These are phyloP conservation scores for Gerosis bhagava DNA, from an alignment of 2,888 invertebrate genomes.

Conservation along the genomic window DNA sequence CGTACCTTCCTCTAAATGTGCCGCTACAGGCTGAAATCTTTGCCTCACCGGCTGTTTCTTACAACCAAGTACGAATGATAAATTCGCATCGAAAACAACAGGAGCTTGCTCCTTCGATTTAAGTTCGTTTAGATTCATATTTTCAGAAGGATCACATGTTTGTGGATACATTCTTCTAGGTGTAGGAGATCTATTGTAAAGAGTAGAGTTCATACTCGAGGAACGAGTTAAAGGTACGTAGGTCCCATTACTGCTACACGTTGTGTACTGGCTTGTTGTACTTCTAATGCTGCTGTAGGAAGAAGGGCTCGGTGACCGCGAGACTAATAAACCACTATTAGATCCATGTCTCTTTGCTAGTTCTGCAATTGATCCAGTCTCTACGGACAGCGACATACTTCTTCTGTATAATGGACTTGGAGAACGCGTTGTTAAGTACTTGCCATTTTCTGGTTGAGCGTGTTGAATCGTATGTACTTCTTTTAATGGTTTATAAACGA, in stretches of 20 bases:
- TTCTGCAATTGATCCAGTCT: constrained; percentile 76
- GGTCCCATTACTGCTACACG: constrained; percentile 73
- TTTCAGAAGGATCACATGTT: constrained; percentile 66
- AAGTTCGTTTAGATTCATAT: constrained; percentile 81
- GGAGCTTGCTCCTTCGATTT: constrained; percentile 88
- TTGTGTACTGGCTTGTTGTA: constrained; percentile 70
- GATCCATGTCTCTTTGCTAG: constrained; percentile 69
- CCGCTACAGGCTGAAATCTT: constrained; percentile 87
- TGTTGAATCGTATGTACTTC: constrained; percentile 66
- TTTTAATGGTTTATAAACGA: constrained; percentile 68
- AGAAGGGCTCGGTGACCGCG: constrained; percentile 83
- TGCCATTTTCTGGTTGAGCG: constrained; percentile 50
- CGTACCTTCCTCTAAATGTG: constrained; percentile 89
- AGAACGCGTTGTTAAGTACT: constrained; percentile 54
- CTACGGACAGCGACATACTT: constrained; percentile 65
- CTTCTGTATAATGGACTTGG: constrained; percentile 67
- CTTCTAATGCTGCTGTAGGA: constrained; percentile 63
- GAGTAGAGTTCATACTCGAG: constrained; percentile 64
- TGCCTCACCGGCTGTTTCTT: constrained; percentile 87
- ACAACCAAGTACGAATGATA: constrained; percentile 90
- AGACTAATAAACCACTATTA: constrained; percentile 54
- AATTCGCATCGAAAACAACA: constrained; percentile 91
- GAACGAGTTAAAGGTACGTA: constrained; percentile 68
- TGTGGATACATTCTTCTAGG: constrained; percentile 88
- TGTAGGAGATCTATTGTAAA: constrained; percentile 70